Base-by-base conservation (phyloP, 2,797 vertebrate genomes). In the Tapirus indicus region DNA sequence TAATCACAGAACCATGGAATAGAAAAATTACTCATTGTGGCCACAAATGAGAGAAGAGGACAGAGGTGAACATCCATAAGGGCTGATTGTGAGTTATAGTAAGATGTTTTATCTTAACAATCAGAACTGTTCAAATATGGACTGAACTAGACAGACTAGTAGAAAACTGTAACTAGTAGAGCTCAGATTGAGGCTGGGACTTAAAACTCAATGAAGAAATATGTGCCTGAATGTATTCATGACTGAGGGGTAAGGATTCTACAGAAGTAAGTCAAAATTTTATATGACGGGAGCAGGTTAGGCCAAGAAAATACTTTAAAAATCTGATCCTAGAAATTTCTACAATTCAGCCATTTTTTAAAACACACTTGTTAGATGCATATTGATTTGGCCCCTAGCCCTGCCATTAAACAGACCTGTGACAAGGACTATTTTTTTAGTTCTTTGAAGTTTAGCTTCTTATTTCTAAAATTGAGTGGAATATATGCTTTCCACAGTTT, bases 121-220 rank as follows among this genome's bases (percentile, higher is more conserved):
- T 64, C 18, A 56, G 2, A 75, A 44, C 13, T 66, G 6, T 44
- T 87, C 7, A 62, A 35, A 64, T 44, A 62, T 52, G 27, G 21
- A 23, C 16, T 58, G 32, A 78, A 79, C 32, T 86, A 74, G 2
- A n/a, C 3, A 58, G 23, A 88, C 5, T 64, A 27, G 6, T 23
- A 41, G 6, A 32, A 17, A 11, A 6, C 2, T 89, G 1, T 64
- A 49, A 83, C 2, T 49, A 29, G 29, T 7, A 66, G 35, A 41
- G 21, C 7, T 44, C 13, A 35, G 6, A n/a, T 62, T 47, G 44
- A n/a, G 11, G 1, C 9, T 44, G 4, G 2, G 2, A 74, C 2
- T 85, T 54, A 32, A 47, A 72, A 49, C 5, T 13, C 20, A 32
- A 23, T 38, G 49, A 94, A 56, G 11, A 13, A 52, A 47, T 92